Percentiles rank a stretch among this genome's conserved stretches.
phyloP scores from a whole-genome alignment of 2,797 vertebrate genomes.

The Glyptemys insculpta region DNA sequence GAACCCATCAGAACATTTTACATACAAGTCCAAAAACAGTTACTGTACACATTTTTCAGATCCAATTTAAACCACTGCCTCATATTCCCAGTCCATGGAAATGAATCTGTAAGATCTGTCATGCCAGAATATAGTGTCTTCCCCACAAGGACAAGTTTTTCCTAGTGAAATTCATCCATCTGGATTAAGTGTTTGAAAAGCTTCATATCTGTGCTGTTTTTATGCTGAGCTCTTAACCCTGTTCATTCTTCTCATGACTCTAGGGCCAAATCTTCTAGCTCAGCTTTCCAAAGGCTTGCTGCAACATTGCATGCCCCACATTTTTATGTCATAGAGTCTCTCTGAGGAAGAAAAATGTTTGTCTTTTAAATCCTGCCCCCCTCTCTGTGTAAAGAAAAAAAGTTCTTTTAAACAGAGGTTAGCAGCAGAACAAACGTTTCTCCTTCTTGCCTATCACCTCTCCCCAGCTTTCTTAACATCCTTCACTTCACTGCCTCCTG shows the following conservation, averaged over 20 bases:
- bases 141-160: constrained; percentile 32
- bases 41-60: neutral
- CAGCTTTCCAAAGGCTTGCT: constrained; percentile 40
- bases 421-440: neutral
- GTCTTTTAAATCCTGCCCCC: neutral
- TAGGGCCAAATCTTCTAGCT: constrained; percentile 22
- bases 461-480: neutral
- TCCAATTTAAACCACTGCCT: constrained; percentile 28
- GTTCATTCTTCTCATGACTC: constrained; percentile 48
- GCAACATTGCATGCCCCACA: neutral
- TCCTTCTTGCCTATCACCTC: neutral
- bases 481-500: neutral
- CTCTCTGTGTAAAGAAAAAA: neutral
- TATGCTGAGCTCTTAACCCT: constrained; percentile 49
- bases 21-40: neutral
- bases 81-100: constrained; percentile 29
- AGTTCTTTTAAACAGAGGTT: neutral
- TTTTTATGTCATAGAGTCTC: constrained; percentile 53
- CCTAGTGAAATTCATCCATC: constrained; percentile 49
- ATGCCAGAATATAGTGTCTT: constrained; percentile 12
- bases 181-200: constrained; percentile 38
- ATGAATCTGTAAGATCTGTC: constrained; percentile 27
- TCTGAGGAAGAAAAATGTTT: constrained; percentile 10
- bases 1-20: neutral
- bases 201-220: constrained; percentile 40